These are phyloP conservation scores for Hydrolagus colliei DNA, from an alignment of 2,797 vertebrate species.

Conservation along the genomic window DNA sequence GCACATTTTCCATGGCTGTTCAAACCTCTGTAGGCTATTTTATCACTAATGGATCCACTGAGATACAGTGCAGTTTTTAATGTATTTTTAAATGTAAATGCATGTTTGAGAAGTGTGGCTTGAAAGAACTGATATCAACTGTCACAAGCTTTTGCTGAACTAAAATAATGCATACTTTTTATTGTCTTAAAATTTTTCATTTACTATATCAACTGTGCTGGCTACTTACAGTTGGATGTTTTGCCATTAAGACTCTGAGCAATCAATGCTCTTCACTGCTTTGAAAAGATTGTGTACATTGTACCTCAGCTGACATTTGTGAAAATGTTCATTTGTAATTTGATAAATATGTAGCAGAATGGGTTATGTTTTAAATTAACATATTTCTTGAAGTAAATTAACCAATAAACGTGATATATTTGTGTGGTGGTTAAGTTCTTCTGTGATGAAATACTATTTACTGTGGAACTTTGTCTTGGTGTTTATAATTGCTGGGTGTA, in stretches of 20 bases:
- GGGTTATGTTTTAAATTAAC: not conserved
- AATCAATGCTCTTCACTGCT: not conserved
- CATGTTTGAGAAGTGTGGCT: constrained; percentile 76
- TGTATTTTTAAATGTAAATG: constrained; percentile 79
- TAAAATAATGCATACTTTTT: constrained; percentile 3
- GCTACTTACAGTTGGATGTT: not conserved
- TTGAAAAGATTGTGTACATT: not conserved
- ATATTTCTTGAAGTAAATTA: not conserved
- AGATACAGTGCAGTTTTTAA: constrained; percentile 74
- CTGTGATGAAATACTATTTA: not conserved
- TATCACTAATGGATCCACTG: constrained; percentile 77
- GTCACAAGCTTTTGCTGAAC: constrained; percentile 48
- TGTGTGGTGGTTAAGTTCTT: not conserved
- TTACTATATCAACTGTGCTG: not conserved
- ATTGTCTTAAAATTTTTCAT: not conserved
- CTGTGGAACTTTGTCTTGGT: not conserved
- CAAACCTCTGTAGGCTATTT: constrained; percentile 77
- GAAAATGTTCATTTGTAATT: not conserved
- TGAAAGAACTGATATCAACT: constrained; percentile 72
- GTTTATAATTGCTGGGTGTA: not conserved
- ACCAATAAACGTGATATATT: not conserved
- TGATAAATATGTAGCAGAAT: not conserved
- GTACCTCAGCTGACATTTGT: not conserved
- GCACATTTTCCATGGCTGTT: constrained; percentile 76
- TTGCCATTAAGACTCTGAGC: not conserved